Percentiles rank a stretch among this genome's conserved stretches.
Evolutionary conservation across 2,888 invertebrate species (phyloP).

Genomic region (Lasiommata megera): DNA sequence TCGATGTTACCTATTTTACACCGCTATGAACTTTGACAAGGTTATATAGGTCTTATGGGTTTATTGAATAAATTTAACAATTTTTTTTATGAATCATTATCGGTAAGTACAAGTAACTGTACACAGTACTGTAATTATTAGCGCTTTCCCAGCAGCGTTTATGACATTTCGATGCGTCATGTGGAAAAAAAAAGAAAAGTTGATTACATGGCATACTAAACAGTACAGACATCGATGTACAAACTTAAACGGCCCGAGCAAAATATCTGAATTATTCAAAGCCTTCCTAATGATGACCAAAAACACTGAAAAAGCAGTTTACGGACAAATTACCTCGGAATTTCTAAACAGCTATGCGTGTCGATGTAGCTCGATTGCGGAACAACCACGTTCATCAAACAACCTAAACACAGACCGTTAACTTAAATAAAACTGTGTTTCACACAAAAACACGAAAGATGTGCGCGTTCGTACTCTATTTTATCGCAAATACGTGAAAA

Average conservation of each 20-base stretch:
- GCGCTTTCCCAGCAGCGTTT: slow-evolving; percentile 47
- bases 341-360: slow-evolving; percentile 45
- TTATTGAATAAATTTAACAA: neutral
- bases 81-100: neutral
- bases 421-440: slow-evolving; percentile 45
- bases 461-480: slow-evolving; percentile 41
- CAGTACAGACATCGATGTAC: neutral
- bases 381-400: slow-evolving; percentile 75
- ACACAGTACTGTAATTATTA: slow-evolving; percentile 31
- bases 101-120: neutral
- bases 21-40: neutral
- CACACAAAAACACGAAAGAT: slow-evolving; percentile 42
- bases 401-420: slow-evolving; percentile 55
- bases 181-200: slow-evolving; percentile 56
- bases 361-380: slow-evolving; percentile 65
- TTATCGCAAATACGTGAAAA: slow-evolving; percentile 48
- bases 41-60: neutral
- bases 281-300: neutral
- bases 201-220: slow-evolving; percentile 36
- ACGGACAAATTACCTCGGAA: slow-evolving; percentile 18
- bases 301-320: slow-evolving; percentile 1
- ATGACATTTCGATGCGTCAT: slow-evolving; percentile 64
- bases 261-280: neutral
- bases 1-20: neutral
- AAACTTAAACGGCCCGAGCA: neutral